Conservation (phyloP, 2,888 invertebrate genomes). For the Melikaiella ostensackeni region DNA sequence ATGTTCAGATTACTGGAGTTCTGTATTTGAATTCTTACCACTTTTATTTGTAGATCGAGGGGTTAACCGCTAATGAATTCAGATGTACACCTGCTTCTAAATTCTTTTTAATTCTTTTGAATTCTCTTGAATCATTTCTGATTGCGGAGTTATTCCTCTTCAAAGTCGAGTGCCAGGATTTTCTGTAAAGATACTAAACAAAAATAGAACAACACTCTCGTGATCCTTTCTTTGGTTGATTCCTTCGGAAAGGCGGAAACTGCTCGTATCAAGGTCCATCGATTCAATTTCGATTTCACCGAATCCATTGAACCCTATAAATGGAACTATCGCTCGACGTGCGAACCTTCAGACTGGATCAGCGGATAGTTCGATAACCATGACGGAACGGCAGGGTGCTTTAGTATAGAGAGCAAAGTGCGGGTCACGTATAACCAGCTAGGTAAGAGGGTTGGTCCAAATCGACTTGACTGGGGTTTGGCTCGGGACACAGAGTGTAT, state of each 20-base stretch:
- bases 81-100: too few relatives aligned
- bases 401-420: not conserved
- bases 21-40: too few relatives aligned
- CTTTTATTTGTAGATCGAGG: too few relatives aligned
- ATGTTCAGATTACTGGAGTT: too few relatives aligned
- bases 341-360: slow-evolving; percentile 32
- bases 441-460: slow-evolving; percentile 33
- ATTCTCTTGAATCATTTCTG: too few relatives aligned
- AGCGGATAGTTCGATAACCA: slow-evolving; percentile 39
- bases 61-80: too few relatives aligned
- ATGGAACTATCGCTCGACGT: slow-evolving; percentile 24
- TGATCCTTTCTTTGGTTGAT: slow-evolving; percentile 22
- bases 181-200: not conserved
- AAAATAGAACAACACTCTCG: slow-evolving; percentile 41
- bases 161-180: too few relatives aligned
- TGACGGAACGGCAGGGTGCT: slow-evolving; percentile 29
- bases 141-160: too few relatives aligned
- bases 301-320: slow-evolving; percentile 27
- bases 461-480: slow-evolving; percentile 20
- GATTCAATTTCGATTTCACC: slow-evolving; percentile 41
- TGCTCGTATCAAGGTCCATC: slow-evolving; percentile 38
- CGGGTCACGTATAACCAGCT: slow-evolving; percentile 38
- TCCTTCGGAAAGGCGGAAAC: not conserved
- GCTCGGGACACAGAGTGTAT: not conserved
- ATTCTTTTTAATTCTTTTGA: too few relatives aligned